Evolutionary conservation across 2,888 invertebrate genomes (phyloP).

Genomic region (Allolobophora icterica): DNA sequence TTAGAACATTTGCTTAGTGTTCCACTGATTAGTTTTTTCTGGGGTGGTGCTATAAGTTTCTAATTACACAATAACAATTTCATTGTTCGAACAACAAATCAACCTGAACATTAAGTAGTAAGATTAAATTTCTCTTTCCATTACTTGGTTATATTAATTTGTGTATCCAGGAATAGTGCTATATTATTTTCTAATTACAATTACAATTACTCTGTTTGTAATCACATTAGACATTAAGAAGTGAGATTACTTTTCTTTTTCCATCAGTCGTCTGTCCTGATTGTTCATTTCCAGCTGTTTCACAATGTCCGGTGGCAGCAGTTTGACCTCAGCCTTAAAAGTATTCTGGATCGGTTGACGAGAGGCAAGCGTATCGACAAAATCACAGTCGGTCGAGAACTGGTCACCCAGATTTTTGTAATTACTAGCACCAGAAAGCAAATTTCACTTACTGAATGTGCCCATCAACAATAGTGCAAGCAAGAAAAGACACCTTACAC

Average conservation of each 20-base stretch:
- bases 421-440: constrained; percentile 11
- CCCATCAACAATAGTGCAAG: background rate
- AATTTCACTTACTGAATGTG: background rate
- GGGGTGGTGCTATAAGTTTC: too few relatives aligned
- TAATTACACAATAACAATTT: too few relatives aligned
- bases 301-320: constrained; percentile 4
- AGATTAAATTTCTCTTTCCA: too few relatives aligned
- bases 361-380: constrained; percentile 19
- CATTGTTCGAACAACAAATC: too few relatives aligned
- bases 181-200: background rate
- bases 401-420: constrained; percentile 19
- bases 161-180: background rate
- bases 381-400: constrained; percentile 1
- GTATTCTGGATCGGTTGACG: constrained; percentile 12
- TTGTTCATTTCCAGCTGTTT: background rate
- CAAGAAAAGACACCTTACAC: too few relatives aligned
- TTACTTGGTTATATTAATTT: too few relatives aligned
- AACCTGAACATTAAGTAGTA: too few relatives aligned
- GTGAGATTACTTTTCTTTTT: background rate
- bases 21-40: too few relatives aligned
- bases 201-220: too few relatives aligned
- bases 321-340: constrained; percentile 1
- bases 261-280: background rate
- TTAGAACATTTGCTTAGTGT: too few relatives aligned
- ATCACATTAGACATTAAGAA: background rate